A percentile compares a stretch with the other conserved stretches of the same genome.
Evolutionary conservation across 2,797 vertebrate species (phyloP).

Genomic region (Chlorospingus flavigularis): DNA sequence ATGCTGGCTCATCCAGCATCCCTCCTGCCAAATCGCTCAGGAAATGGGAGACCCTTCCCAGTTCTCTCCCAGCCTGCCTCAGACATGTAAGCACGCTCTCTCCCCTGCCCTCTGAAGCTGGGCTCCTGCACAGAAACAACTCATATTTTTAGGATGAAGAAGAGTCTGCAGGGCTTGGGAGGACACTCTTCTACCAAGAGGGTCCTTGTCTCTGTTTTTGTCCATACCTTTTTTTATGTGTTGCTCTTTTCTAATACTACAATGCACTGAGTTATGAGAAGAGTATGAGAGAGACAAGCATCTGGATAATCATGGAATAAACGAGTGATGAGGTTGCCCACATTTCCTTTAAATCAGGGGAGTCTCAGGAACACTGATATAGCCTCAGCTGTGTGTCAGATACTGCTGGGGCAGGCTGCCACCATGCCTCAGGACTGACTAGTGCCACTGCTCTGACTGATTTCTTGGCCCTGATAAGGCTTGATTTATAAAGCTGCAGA

Average conservation of each 20-base stretch:
- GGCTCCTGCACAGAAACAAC: neutral
- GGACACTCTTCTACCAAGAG: neutral
- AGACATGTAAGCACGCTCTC: rapidly evolving
- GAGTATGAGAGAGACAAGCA: neutral
- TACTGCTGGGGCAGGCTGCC: neutral
- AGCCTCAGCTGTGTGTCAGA: neutral
- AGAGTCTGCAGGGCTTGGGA: neutral
- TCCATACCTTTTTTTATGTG: too few relatives aligned
- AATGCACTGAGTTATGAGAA: neutral
- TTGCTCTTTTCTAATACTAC: neutral
- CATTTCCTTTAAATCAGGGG: neutral
- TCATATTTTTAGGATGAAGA: neutral
- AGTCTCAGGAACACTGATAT: rapidly evolving
- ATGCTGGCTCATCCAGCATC: neutral
- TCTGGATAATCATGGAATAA: neutral
- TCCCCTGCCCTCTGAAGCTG: neutral
- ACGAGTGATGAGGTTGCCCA: neutral
- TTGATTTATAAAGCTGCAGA: neutral
- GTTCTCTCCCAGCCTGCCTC: neutral
- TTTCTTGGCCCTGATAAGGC: neutral
- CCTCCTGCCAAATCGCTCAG: neutral
- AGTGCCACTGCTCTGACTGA: neutral
- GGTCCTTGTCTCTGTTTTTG: neutral
- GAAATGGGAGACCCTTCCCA: neutral
- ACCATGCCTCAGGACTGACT: neutral